Conservation (phyloP, 2,888 invertebrate genomes). For the Pycnomerus fuliginosus region DNA sequence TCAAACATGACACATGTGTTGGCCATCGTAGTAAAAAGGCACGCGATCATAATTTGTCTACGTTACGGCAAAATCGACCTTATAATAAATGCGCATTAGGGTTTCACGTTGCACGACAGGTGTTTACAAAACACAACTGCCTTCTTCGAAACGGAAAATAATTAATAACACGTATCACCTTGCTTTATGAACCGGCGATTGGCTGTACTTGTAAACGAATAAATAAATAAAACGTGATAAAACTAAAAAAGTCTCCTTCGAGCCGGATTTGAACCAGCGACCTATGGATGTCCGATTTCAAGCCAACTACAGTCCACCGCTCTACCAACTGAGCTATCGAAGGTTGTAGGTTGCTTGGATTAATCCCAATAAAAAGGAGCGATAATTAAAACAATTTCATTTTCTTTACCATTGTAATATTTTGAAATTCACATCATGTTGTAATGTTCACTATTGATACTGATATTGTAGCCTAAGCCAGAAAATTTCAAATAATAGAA, state of each 20-base stretch:
- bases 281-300: conserved; percentile 58
- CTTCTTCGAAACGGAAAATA: too few relatives aligned
- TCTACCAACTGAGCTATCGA: conserved; percentile 51
- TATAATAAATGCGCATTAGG: conserved; percentile 2
- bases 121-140: too few relatives aligned
- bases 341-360: conserved; percentile 28
- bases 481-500: too few relatives aligned
- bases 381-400: too few relatives aligned
- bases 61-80: conserved; percentile 1
- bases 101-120: conserved; percentile 2
- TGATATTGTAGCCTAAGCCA: too few relatives aligned
- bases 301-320: conserved; percentile 48
- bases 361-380: too few relatives aligned
- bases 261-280: conserved; percentile 71
- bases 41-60: conserved; percentile 12
- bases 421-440: too few relatives aligned
- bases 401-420: too few relatives aligned
- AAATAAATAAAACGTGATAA: background rate
- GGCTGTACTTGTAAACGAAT: too few relatives aligned
- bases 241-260: conserved; percentile 55
- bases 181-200: too few relatives aligned
- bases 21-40: conserved; percentile 6
- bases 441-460: too few relatives aligned
- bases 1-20: conserved; percentile 15
- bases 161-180: too few relatives aligned